phyloP scores from a whole-genome alignment of 2,797 vertebrate species.

The Hyperoplus lanceolatus region DNA sequence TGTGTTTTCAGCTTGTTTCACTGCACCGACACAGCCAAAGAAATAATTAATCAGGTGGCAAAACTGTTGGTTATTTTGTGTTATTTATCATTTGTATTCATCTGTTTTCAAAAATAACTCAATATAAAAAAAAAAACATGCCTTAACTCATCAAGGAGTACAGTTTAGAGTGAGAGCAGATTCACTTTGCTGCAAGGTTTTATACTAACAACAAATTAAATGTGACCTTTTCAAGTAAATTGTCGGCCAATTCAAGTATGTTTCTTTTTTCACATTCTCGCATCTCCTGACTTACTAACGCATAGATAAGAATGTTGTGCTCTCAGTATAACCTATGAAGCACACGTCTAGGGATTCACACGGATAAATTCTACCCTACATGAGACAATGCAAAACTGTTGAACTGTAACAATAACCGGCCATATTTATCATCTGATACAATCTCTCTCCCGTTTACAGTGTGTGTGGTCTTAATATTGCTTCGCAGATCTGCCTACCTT shows the following conservation, averaged over 20 bases:
- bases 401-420: constrained; percentile 31
- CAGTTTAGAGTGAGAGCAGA: no score
- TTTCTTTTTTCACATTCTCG: no score
- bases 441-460: constrained; percentile 50
- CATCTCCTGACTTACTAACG: no score
- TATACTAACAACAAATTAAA: no score
- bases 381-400: constrained; percentile 9
- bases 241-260: no score
- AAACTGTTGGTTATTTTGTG: neutral
- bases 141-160: no score
- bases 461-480: constrained; percentile 57
- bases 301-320: neutral
- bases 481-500: constrained; percentile 47
- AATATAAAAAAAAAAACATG: no score
- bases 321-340: neutral
- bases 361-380: constrained; percentile 17
- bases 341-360: neutral
- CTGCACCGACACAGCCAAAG: neutral
- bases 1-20: neutral
- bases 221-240: no score
- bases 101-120: no score
- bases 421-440: constrained; percentile 54
- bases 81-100: neutral
- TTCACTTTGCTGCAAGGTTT: no score
- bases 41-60: neutral